A percentile compares a stretch with the other conserved stretches of the same genome.
These are phyloP conservation scores for Malurus elegans DNA, from an alignment of 2,113 vertebrate species.

Conservation along the genomic window DNA sequence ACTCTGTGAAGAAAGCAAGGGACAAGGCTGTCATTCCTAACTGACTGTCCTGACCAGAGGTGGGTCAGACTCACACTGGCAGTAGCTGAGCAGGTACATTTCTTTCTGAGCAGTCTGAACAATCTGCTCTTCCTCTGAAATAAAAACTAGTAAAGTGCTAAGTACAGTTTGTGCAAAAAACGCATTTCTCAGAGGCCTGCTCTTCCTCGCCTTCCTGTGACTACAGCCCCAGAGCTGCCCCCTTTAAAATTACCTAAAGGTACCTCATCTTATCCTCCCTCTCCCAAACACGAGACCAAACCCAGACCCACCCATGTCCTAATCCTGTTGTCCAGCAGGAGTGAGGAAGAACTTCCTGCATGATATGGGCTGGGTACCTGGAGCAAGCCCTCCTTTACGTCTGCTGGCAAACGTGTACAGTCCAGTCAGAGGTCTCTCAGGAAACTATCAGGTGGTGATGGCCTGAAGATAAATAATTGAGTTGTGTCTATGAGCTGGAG, in stretches of 20 bases:
- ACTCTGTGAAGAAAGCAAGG: conserved; percentile 1
- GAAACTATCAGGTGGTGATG: not conserved
- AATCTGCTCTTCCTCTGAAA: not conserved
- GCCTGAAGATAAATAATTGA: not conserved
- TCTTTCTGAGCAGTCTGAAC: not conserved
- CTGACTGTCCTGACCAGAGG: not conserved
- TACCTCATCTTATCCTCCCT: not conserved
- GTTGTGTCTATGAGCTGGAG: not conserved
- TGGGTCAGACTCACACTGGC: not conserved
- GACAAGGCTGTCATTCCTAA: not conserved
- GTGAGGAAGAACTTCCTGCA: not conserved
- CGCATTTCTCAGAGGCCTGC: not conserved
- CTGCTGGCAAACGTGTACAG: not conserved
- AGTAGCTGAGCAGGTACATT: not conserved
- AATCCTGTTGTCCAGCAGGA: not conserved
- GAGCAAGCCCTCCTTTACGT: not conserved
- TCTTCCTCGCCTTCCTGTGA: not conserved
- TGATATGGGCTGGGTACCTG: not conserved
- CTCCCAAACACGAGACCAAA: not conserved
- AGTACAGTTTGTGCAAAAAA: not conserved
- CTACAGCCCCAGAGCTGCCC: not conserved
- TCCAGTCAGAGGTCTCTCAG: not conserved
- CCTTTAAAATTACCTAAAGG: not conserved
- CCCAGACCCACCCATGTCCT: not conserved
- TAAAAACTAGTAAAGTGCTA: not conserved